These are phyloP conservation scores for Gymnoscelis rufifasciata DNA, from an alignment of 2,888 invertebrate genomes.

Conservation along the genomic window DNA sequence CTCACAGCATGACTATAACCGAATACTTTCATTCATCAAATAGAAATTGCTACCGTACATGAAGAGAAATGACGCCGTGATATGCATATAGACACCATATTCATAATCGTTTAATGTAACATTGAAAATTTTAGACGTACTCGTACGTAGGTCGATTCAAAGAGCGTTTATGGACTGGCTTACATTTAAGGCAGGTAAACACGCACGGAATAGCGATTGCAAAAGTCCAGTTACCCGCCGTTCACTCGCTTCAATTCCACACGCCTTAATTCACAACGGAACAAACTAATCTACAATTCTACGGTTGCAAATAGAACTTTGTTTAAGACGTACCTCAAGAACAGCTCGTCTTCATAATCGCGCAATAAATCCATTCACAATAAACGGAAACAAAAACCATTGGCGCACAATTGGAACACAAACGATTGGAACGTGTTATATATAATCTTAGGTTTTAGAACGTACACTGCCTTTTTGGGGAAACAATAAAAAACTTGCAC, in stretches of 20 bases:
- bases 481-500: constrained; percentile 68
- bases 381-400: constrained; percentile 66
- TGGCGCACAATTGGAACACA: constrained; percentile 61
- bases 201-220: constrained; percentile 74
- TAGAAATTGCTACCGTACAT: constrained; percentile 57
- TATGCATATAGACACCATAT: constrained; percentile 47
- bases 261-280: constrained; percentile 30
- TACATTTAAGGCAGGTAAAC: constrained; percentile 64
- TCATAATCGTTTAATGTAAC: constrained; percentile 51
- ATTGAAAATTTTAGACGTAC: constrained; percentile 55
- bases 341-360: constrained; percentile 64
- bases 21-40: constrained; percentile 48
- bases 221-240: constrained; percentile 72
- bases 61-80: constrained; percentile 59
- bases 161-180: constrained; percentile 53
- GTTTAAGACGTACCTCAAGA: constrained; percentile 49
- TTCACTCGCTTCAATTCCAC: constrained; percentile 29
- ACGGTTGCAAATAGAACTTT: constrained; percentile 38
- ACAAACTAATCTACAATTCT: constrained; percentile 21
- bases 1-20: constrained; percentile 29
- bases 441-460: constrained; percentile 40
- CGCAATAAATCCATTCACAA: constrained; percentile 72
- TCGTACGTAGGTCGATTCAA: constrained; percentile 37
- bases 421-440: constrained; percentile 44
- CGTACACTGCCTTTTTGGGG: constrained; percentile 57